phyloP scores from a whole-genome alignment of 2,888 invertebrate species.

The Calliopum simillimum region DNA sequence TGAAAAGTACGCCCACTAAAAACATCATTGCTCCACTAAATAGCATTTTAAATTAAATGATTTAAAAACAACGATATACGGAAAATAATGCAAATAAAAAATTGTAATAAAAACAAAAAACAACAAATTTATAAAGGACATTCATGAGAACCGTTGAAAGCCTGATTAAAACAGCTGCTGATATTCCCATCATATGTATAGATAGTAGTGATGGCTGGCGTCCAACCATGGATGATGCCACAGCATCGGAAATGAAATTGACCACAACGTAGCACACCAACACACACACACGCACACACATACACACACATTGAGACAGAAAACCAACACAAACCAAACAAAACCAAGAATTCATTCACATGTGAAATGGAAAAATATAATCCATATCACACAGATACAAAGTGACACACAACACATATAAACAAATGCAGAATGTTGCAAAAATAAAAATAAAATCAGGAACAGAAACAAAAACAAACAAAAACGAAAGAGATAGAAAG shows the following conservation, averaged over 20 bases:
- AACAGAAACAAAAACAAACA: not conserved
- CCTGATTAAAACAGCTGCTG: constrained; percentile 38
- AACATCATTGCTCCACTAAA: no score
- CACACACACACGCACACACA: no score
- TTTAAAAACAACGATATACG: no score
- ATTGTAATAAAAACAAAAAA: no score
- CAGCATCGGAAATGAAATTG: constrained; percentile 38
- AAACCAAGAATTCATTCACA: constrained; percentile 57
- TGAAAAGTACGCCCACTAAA: no score
- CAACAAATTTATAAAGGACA: no score
- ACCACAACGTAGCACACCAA: constrained; percentile 35
- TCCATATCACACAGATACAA: constrained; percentile 53
- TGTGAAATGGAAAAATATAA: constrained; percentile 64
- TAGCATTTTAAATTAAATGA: no score
- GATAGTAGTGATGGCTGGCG: constrained; percentile 24
- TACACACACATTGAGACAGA: constrained; percentile 33
- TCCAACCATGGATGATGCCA: constrained; percentile 19
- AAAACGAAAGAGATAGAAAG: no score
- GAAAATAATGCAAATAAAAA: no score
- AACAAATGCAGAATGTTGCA: constrained; percentile 3
- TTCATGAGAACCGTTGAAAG: no score
- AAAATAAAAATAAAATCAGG: constrained; percentile 25
- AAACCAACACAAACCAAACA: constrained; percentile 46
- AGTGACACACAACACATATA: constrained; percentile 15
- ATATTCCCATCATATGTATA: constrained; percentile 35